Conservation (phyloP, 2,113 vertebrate species). For the pig (Sus scrofa) region DNA sequence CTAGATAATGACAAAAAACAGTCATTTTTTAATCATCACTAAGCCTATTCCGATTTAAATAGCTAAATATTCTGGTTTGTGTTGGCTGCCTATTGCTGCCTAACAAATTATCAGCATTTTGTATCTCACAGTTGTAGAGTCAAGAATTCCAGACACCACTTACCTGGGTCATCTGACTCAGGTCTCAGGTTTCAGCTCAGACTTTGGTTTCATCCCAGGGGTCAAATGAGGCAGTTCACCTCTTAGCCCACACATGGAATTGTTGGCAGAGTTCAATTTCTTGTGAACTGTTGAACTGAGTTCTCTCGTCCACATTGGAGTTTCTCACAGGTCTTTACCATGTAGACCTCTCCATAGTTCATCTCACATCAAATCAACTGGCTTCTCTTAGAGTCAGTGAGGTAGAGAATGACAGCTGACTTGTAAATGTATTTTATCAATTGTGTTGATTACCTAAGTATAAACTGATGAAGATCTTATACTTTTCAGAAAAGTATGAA, state of each 20-base stretch:
- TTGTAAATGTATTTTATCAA: neutral
- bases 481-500: neutral
- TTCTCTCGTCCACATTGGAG: neutral
- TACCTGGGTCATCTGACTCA: neutral
- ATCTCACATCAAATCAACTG: neutral
- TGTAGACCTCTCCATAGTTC: neutral
- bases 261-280: neutral
- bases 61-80: neutral
- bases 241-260: neutral
- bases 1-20: neutral
- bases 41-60: neutral
- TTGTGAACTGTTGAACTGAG: neutral
- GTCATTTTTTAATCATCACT: neutral
- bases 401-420: neutral
- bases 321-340: neutral
- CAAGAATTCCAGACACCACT: neutral
- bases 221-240: neutral
- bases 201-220: neutral
- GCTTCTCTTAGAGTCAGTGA: neutral
- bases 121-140: neutral
- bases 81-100: neutral
- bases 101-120: neutral
- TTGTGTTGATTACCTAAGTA: neutral
- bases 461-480: neutral
- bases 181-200: neutral